Base-by-base conservation (phyloP, 2,797 vertebrate species). In the Corythornis leucogaster region DNA sequence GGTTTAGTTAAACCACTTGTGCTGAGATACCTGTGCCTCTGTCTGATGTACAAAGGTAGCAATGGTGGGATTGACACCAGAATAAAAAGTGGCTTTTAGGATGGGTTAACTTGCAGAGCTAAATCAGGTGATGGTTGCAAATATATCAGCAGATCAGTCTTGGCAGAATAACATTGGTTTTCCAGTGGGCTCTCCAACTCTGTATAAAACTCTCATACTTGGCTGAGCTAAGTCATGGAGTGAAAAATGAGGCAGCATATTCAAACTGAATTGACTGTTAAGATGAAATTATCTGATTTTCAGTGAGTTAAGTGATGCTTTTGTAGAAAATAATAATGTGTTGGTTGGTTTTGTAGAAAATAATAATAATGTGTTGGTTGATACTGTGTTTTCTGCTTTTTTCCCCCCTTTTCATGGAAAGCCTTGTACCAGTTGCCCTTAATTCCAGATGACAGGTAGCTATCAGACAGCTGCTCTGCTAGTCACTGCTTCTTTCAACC, bases 401-500 rank as follows among this genome's bases (percentile, higher is more conserved):
- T 40, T 40, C 58, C 57, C 2, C 11, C 16, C 12, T 17, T 76
- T 24, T 81, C 30, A 14, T 35, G 28, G 21, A 15, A 86, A 80
- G 33, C 24, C 50, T 64, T 67, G 61, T 35, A 84, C 64, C 8
- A 10, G 35, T 61, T 80, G 54, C 10, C 25, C 38, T 66, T 82
- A 85, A 71, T 92, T 95, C 54, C 35, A 78, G 66, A 22, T 1
- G 40, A 75, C 75, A 89, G 46, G 75, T 80, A 77, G 35, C 84
- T 88, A 62, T 62, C 70, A 88, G 57, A 15, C 57, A 82, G 64
- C 80, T 92, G 86, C 68, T 91, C 70, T 90, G 61, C 30, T 75
- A 40, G 45, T 82, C 68, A 35, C 66, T 89, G 75, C 71, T 85
- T 58, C 63, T 78, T 89, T 40, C 48, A 90, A 51, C 33, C 54